Evolutionary conservation across 1,140 invertebrate genomes (phyloP), one percentile per base, ranked within the genome.

Genomic region (Orussus abietinus): DNA sequence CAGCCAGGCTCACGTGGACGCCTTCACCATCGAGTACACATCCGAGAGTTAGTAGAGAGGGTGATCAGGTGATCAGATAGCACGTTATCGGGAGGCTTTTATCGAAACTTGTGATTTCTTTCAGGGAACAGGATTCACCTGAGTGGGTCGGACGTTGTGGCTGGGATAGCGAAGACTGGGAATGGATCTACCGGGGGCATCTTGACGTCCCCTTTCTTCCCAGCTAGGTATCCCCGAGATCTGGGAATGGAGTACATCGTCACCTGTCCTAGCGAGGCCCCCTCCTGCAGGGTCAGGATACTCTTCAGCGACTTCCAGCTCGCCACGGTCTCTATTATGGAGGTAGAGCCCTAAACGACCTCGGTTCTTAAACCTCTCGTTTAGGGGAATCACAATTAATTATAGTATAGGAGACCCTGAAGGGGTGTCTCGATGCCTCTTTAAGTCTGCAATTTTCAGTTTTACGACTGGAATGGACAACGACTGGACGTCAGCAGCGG

Each of bases 291-390:
- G 12, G 77, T 87, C 20, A 74, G 79, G 32, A 52, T 87, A 19
- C 70, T 83, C 33, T 87, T 87, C 51, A 80, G 80, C 3, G 85
- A 87, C 55, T 86, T 85, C 54, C 79, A 82, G 48, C 61, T 87
- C 36, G 80, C 82, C 1, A 60, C 78, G 1, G 77, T 79, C 22
- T 85, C 83, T 1, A 81, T 84, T 5, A 76, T 86, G 48, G 84
- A 86, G 75, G 83, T 83, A 53, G n/a, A 50, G 9, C 20, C 5
- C 11, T 32, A 11, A n/a, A 18, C n/a, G n/a, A n/a, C n/a, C n/a
- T n/a, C n/a, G n/a, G n/a, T n/a, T n/a, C n/a, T n/a, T n/a, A n/a
- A n/a, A n/a, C n/a, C n/a, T n/a, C n/a, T n/a, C n/a, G n/a, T n/a
- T n/a, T n/a, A n/a, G n/a, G n/a, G n/a, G n/a, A n/a, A n/a, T n/a